Conservation (phyloP, 2,797 vertebrate genomes). For the Siniperca obscura region DNA sequence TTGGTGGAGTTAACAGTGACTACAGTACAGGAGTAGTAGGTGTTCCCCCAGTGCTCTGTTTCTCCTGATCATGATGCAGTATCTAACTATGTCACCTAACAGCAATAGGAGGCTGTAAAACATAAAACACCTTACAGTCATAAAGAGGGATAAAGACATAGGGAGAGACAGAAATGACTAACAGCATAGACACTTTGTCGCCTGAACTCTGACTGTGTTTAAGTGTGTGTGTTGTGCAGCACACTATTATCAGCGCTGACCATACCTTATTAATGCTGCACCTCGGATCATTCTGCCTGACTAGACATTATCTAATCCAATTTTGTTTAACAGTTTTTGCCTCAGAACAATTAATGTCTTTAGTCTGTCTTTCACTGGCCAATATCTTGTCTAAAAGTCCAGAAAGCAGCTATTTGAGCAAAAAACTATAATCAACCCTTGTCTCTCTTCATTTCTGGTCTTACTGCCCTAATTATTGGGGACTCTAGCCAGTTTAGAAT, state of each 20-base stretch:
- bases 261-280: slow-evolving; percentile 63
- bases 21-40: not conserved
- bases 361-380: not conserved
- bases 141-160: slow-evolving; percentile 50
- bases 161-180: slow-evolving; percentile 37
- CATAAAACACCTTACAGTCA: slow-evolving; percentile 25
- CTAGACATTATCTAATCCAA: slow-evolving; percentile 55
- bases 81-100: not conserved
- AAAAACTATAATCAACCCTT: slow-evolving; percentile 28
- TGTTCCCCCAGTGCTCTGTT: not conserved
- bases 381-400: slow-evolving; percentile 3
- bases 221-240: slow-evolving; percentile 38
- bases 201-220: slow-evolving; percentile 38
- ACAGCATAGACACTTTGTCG: slow-evolving; percentile 29
- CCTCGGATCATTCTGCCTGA: slow-evolving; percentile 18
- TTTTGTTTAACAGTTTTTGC: slow-evolving; percentile 28
- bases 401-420: slow-evolving; percentile 13
- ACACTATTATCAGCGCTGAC: slow-evolving; percentile 66
- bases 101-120: slow-evolving; percentile 29
- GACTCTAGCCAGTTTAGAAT: not conserved
- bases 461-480: slow-evolving; percentile 6
- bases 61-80: not conserved
- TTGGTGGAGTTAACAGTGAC: not conserved
- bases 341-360: slow-evolving; percentile 23
- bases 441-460: slow-evolving; percentile 17